phyloP scores from a whole-genome alignment of 92 coral and sea anemone species.

The Chrysogorgia sp. region DNA sequence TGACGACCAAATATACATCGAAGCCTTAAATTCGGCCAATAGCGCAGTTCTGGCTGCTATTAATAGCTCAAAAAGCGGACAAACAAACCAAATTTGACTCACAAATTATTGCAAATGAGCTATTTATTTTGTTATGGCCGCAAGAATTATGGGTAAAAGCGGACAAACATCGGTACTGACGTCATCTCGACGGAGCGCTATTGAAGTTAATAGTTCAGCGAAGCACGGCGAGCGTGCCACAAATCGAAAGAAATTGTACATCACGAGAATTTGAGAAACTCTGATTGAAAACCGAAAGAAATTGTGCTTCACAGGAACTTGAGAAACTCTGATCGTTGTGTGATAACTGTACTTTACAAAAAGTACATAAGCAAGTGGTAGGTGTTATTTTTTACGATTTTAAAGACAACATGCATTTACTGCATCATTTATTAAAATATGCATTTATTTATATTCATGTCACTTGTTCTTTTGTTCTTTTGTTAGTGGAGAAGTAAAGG shows the following conservation, averaged over 20 bases:
- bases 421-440: not conserved
- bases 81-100: no score
- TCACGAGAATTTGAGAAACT: not conserved
- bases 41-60: constrained; percentile 18
- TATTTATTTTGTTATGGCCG: no score
- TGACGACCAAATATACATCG: no score
- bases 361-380: constrained; percentile 33
- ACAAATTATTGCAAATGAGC: no score
- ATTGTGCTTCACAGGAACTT: constrained; percentile 32
- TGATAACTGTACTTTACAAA: constrained; percentile 24
- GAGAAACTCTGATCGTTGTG: constrained; percentile 17
- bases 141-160: no score
- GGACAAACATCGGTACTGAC: no score
- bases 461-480: not conserved
- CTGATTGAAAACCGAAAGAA: constrained; percentile 21
- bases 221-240: constrained; percentile 36
- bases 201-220: not conserved
- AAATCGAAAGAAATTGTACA: constrained; percentile 8
- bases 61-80: no score
- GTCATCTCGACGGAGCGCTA: no score
- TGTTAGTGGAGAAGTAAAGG: not conserved
- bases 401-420: not conserved
- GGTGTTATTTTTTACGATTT: not conserved
- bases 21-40: constrained; percentile 2
- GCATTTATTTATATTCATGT: not conserved